Conservation (phyloP, 2,888 invertebrate species). For the Sesia bembeciformis region DNA sequence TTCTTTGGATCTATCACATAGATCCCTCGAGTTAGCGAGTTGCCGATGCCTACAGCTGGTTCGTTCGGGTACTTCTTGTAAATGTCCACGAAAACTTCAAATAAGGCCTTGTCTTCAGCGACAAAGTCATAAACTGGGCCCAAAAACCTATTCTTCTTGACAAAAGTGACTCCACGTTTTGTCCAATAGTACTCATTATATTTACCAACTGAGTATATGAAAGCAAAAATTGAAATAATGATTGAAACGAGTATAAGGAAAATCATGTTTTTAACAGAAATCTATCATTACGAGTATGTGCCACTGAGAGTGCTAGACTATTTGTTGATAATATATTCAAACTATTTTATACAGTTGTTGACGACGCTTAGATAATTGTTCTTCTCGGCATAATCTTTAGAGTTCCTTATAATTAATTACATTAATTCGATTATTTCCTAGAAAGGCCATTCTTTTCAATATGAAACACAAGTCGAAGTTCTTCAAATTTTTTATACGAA, state of each 20-base stretch:
- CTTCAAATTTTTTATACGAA: too few species aligned
- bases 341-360: neutral
- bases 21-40: constrained; percentile 19
- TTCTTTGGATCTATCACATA: constrained; percentile 29
- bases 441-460: too few species aligned
- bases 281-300: too few species aligned
- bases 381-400: too few species aligned
- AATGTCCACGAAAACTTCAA: constrained; percentile 25
- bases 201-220: constrained; percentile 1
- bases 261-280: neutral
- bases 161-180: constrained; percentile 33
- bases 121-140: constrained; percentile 35
- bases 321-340: neutral
- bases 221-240: neutral
- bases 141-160: constrained; percentile 21
- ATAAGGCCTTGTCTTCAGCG: constrained; percentile 21
- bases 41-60: constrained; percentile 34
- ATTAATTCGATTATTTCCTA: too few species aligned
- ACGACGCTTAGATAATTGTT: neutral
- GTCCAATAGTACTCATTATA: constrained; percentile 40
- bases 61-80: constrained; percentile 31
- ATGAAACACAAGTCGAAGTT: too few species aligned
- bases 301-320: too few species aligned
- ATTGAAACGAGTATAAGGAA: neutral
- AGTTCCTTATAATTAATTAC: too few species aligned